A percentile compares a stretch with the other conserved stretches of the same genome.
phyloP scores from a whole-genome alignment of 2,113 vertebrate species.

The Gnathonemus longibarbis region DNA sequence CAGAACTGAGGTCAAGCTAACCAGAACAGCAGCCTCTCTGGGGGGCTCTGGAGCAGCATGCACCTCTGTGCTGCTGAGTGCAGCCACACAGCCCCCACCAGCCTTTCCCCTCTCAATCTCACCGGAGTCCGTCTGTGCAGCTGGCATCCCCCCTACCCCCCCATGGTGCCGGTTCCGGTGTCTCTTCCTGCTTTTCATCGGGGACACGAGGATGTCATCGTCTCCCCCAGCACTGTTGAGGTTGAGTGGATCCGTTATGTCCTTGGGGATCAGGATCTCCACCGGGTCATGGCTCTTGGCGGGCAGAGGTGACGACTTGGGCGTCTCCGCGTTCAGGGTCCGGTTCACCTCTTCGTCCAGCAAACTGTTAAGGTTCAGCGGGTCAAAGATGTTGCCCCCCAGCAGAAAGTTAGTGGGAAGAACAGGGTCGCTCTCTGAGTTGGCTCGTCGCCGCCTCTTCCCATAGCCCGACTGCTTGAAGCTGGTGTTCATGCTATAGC shows the following conservation, averaged over 20 bases:
- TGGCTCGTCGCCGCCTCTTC: conserved; percentile 69
- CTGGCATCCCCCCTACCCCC: conserved; percentile 29
- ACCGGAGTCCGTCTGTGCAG: conserved; percentile 7
- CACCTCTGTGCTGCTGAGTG: not conserved
- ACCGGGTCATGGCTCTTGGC: conserved; percentile 70
- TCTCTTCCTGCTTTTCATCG: conserved; percentile 62
- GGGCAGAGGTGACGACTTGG: conserved; percentile 78
- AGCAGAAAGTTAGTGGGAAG: conserved; percentile 78
- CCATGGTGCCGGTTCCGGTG: conserved; percentile 66
- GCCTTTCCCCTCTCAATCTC: conserved; percentile 15
- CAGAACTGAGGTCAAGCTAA: not conserved
- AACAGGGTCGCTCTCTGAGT: conserved; percentile 74
- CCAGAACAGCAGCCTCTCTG: conserved; percentile 28
- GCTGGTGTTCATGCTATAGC: conserved; percentile 67
- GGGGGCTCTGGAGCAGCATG: conserved; percentile 26
- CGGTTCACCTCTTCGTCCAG: conserved; percentile 82
- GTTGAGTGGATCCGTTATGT: conserved; percentile 85
- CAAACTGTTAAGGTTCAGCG: conserved; percentile 84
- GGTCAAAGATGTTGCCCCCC: conserved; percentile 88
- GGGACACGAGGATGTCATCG: conserved; percentile 61
- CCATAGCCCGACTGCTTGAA: conserved; percentile 65
- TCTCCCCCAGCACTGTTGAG: conserved; percentile 60
- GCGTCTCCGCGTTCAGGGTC: conserved; percentile 75
- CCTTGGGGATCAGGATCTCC: conserved; percentile 81
- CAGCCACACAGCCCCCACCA: not conserved